phyloP scores from a whole-genome alignment of 2,797 vertebrate species.

The Rhinophrynus dorsalis region DNA sequence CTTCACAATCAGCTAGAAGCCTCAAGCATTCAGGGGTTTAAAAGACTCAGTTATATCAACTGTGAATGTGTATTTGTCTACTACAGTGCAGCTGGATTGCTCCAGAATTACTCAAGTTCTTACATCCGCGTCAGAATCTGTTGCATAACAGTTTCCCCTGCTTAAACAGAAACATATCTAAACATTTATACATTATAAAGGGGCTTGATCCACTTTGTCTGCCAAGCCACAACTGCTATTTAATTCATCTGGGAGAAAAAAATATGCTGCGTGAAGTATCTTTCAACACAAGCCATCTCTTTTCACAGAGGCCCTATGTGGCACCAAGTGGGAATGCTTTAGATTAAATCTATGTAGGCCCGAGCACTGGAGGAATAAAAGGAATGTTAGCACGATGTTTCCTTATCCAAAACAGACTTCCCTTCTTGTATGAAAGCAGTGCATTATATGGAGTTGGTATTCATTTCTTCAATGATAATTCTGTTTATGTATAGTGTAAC shows the following conservation, averaged over 20 bases:
- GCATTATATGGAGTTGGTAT: conserved; percentile 8
- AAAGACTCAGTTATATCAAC: too few species aligned
- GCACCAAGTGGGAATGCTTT: conserved; percentile 25
- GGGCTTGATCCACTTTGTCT: conserved; percentile 31
- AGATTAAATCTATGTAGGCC: conserved; percentile 32
- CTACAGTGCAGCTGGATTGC: too few species aligned
- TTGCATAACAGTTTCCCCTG: neutral
- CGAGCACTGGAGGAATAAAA: conserved; percentile 32
- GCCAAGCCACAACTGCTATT: conserved; percentile 42
- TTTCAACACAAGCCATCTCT: conserved; percentile 40
- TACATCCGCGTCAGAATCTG: neutral
- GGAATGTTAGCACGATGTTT: conserved; percentile 38
- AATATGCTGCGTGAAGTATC: conserved; percentile 46
- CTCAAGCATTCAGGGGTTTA: too few species aligned
- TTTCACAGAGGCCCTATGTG: conserved; percentile 4
- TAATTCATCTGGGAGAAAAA: conserved; percentile 31
- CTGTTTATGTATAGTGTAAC: neutral
- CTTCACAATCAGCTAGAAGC: too few species aligned
- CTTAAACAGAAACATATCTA: neutral
- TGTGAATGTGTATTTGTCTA: too few species aligned
- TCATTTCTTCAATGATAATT: conserved; percentile 33
- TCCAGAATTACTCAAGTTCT: too few species aligned
- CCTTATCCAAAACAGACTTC: conserved; percentile 40
- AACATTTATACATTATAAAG: neutral
- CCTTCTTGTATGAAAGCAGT: conserved; percentile 19